Conservation (phyloP, 2,888 invertebrate genomes). For the Orgyia antiqua region DNA sequence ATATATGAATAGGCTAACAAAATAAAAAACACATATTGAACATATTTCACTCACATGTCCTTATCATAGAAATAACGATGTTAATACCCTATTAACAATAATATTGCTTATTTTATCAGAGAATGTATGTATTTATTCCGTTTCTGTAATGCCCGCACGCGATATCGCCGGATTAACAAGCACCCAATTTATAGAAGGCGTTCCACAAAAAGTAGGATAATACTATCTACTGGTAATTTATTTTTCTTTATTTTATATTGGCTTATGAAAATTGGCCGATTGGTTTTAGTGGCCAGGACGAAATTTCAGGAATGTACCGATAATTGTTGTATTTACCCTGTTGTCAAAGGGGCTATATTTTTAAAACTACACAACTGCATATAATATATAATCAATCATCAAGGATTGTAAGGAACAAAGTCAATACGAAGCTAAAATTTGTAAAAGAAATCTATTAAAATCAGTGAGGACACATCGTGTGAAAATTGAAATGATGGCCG, state of each 20-base stretch:
- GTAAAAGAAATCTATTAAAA: slow-evolving; percentile 18
- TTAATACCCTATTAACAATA: slow-evolving; percentile 10
- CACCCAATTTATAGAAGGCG: slow-evolving; percentile 15
- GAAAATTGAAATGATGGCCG: slow-evolving; percentile 35
- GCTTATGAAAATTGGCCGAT: too few species aligned
- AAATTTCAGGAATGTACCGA: too few species aligned
- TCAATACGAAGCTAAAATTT: too few species aligned
- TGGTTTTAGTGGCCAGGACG: too few species aligned
- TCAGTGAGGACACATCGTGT: slow-evolving; percentile 34
- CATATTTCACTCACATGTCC: too few species aligned
- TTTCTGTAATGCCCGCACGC: slow-evolving; percentile 7
- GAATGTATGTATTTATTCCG: slow-evolving; percentile 14
- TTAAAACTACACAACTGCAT: too few species aligned
- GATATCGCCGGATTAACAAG: slow-evolving; percentile 19
- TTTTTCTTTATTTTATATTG: slow-evolving; percentile 14
- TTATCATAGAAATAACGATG: neutral
- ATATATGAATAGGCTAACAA: too few species aligned
- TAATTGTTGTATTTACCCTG: too few species aligned
- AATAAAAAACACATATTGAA: too few species aligned
- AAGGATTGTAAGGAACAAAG: too few species aligned
- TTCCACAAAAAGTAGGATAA: slow-evolving; percentile 11
- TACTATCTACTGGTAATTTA: slow-evolving; percentile 13
- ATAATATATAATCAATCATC: too few species aligned
- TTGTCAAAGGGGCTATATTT: too few species aligned
- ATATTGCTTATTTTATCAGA: slow-evolving; percentile 8